A percentile compares a stretch with the other conserved stretches of the same genome.
These are phyloP conservation scores for human DNA, from an alignment of 2,113 vertebrate species.

Conservation along the genomic window GRCh38 chr15:57491501-57492000, in stretches of 20 bases:
- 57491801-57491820: not conserved
- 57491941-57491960: not conserved
- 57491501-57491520: not conserved
- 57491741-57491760: not conserved
- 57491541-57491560: not conserved
- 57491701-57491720: too few species aligned
- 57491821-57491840: not conserved
- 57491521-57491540: not conserved
- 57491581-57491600: rapidly evolving
- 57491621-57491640: not conserved
- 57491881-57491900: not conserved
- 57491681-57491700: too few species aligned
- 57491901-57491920: not conserved
- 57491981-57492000: not conserved
- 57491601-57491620: not conserved
- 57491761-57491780: not conserved
- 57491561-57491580: not conserved
- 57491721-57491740: not conserved
- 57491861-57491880: not conserved
- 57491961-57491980: not conserved
- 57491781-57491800: not conserved
- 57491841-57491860: not conserved
- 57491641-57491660: not conserved
- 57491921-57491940: not conserved
- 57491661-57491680: not conserved